Evolutionary conservation across 2,888 invertebrate genomes (phyloP).

Genomic region (Hirtodrosophila trivittata): DNA sequence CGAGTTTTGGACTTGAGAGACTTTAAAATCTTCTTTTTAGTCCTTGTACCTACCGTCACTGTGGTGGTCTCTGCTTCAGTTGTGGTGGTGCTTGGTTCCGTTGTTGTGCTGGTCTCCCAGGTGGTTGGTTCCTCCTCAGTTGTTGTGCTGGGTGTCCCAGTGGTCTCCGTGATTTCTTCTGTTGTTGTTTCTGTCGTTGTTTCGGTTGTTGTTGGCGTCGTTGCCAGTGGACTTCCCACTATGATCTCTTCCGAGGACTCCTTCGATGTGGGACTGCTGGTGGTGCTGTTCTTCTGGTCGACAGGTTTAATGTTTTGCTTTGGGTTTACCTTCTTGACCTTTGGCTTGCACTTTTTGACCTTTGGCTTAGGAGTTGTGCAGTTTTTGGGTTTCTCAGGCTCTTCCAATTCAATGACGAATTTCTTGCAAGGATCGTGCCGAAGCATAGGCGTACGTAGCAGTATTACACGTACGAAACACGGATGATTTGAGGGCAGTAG

Average conservation of each 20-base stretch:
- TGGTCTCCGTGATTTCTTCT: neutral
- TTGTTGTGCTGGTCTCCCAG: slow-evolving; percentile 5
- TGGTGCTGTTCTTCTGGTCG: slow-evolving; percentile 9
- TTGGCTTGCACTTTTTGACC: slow-evolving; percentile 35
- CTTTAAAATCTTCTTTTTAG: too few species aligned
- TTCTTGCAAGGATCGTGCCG: slow-evolving; percentile 60
- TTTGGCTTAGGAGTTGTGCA: slow-evolving; percentile 7
- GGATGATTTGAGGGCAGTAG: slow-evolving; percentile 55
- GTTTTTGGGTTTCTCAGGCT: neutral
- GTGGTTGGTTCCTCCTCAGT: slow-evolving; percentile 13
- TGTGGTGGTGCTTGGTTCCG: neutral
- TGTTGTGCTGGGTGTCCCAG: slow-evolving; percentile 5
- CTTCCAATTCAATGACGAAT: slow-evolving; percentile 32
- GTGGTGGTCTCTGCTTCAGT: slow-evolving; percentile 9
- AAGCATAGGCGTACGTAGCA: slow-evolving; percentile 51
- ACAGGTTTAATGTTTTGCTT: neutral
- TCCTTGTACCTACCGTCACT: too few species aligned
- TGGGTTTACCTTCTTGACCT: neutral
- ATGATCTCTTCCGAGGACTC: neutral
- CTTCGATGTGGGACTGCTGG: neutral
- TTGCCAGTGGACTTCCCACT: slow-evolving; percentile 6
- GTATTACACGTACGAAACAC: slow-evolving; percentile 54
- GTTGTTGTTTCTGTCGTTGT: slow-evolving; percentile 5
- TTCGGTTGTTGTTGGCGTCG: neutral
- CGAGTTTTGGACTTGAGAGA: too few species aligned